Base-by-base conservation (phyloP, 2,797 vertebrate species). In the Acanthurus tractus region DNA sequence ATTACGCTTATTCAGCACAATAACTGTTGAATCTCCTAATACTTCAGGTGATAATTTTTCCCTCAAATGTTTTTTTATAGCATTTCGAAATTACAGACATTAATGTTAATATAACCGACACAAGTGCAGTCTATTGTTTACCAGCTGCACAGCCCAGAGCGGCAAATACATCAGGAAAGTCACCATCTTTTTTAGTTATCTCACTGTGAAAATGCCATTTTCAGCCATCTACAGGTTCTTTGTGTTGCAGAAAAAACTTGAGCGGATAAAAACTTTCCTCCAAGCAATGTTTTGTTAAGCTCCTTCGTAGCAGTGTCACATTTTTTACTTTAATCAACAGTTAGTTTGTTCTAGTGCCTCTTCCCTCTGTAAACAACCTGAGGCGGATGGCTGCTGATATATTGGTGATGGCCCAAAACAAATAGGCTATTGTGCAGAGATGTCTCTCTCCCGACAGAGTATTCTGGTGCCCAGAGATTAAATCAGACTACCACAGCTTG, bases 291-390 rank as follows among this genome's bases (percentile, higher is more conserved):
- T 87, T 71, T 45, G 12, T 84, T 58, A 2, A 7, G 65, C 54
- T 10, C 45, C 57, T 82, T 74, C 8, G 12, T 4, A 18, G 49
- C 12, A n/a, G 83, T 90, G 87, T 89, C 74, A 86, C 67, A 56
- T 79, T 75, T 70, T 78, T 89, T 79, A 75, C 64, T 68, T 58
- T 78, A 74, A 91, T 90, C 82, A 92, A 82, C 23, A 17, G 20
- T 75, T 3, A 57, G 66, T 78, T 81, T 89, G 79, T 87, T 89
- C 57, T 52, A 0, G 1, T 15, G 62, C n/a, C 36, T 50, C 17
- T 56, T 40, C 0, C 25, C 83, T 76, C 62, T 46, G 81, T 83
- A 88, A 89, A 86, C 88, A 85, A 89, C 88, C 88, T 88, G 76
- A 17, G 85, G 90, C 66, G 0, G 68, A 63, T 50, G 53, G 78